These are phyloP conservation scores for Clostera curtula DNA, from an alignment of 2,888 invertebrate genomes.

Conservation along the genomic window DNA sequence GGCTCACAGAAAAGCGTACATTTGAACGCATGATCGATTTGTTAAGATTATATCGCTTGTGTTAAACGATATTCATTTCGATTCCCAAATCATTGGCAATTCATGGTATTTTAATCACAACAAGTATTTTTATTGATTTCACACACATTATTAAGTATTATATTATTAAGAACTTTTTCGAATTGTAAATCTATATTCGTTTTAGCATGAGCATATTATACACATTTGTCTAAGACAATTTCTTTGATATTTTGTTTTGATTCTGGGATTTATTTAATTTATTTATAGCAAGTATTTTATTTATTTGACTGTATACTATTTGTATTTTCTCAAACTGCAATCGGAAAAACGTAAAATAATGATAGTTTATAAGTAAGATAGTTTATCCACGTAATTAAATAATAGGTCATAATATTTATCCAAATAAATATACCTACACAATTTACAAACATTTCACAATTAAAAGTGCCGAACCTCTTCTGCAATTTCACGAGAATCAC, in stretches of 20 bases:
- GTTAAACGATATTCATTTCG: conserved; percentile 28
- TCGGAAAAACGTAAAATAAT: too few species aligned
- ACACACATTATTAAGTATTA: conserved; percentile 21
- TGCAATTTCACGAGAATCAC: too few species aligned
- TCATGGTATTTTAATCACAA: conserved; percentile 36
- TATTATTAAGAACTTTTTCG: conserved; percentile 30
- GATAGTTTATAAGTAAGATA: too few species aligned
- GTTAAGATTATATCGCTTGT: conserved; percentile 33
- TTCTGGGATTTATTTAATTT: conserved; percentile 18
- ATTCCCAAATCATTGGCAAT: conserved; percentile 36
- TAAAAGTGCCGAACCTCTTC: too few species aligned
- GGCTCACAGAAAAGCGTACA: conserved; percentile 19
- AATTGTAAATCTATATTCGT: conserved; percentile 49
- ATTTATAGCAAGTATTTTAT: conserved; percentile 25
- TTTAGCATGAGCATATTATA: conserved; percentile 52
- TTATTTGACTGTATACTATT: conserved; percentile 16
- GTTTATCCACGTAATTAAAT: too few species aligned
- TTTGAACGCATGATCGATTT: conserved; percentile 33
- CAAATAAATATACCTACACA: too few species aligned
- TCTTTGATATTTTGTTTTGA: conserved; percentile 20
- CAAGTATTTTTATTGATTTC: conserved; percentile 33
- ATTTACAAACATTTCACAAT: too few species aligned
- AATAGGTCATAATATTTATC: too few species aligned
- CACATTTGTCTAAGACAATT: conserved; percentile 17
- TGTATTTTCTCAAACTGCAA: too few species aligned